phyloP scores from a whole-genome alignment of 2,888 invertebrate genomes.

The Ormyrus nitidulus region DNA sequence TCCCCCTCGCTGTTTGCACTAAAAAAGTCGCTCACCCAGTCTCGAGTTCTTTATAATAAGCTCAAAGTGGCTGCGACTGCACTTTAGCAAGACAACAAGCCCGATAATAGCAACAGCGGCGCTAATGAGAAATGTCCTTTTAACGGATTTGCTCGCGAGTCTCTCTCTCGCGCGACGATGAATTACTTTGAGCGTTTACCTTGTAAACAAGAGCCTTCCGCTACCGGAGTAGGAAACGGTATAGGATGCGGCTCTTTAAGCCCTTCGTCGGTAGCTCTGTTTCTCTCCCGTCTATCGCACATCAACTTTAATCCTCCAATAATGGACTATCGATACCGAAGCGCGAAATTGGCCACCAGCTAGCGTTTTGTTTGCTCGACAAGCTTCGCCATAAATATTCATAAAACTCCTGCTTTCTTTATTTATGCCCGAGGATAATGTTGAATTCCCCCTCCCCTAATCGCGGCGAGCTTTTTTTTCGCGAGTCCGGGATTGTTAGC shows the following conservation, averaged over 20 bases:
- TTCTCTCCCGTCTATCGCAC: slow-evolving; percentile 27
- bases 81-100: neutral
- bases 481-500: too few relatives aligned
- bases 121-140: slow-evolving; percentile 41
- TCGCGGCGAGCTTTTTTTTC: slow-evolving; percentile 4
- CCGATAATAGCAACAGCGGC: neutral
- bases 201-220: slow-evolving; percentile 34
- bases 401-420: neutral
- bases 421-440: slow-evolving; percentile 6
- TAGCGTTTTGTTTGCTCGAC: neutral
- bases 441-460: neutral
- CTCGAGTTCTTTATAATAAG: too few relatives aligned
- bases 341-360: neutral
- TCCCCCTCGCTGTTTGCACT: too few relatives aligned
- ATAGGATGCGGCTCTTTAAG: slow-evolving; percentile 42
- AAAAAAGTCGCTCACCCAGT: neutral
- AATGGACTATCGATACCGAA: slow-evolving; percentile 38
- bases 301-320: slow-evolving; percentile 47
- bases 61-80: neutral
- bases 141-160: slow-evolving; percentile 23
- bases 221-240: neutral
- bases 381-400: slow-evolving; percentile 18
- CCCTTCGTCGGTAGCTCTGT: neutral
- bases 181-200: slow-evolving; percentile 48
- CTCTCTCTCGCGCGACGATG: slow-evolving; percentile 5